These are phyloP conservation scores for Hermodice carunculata DNA, from an alignment of 2,888 invertebrate genomes.

Conservation along the genomic window DNA sequence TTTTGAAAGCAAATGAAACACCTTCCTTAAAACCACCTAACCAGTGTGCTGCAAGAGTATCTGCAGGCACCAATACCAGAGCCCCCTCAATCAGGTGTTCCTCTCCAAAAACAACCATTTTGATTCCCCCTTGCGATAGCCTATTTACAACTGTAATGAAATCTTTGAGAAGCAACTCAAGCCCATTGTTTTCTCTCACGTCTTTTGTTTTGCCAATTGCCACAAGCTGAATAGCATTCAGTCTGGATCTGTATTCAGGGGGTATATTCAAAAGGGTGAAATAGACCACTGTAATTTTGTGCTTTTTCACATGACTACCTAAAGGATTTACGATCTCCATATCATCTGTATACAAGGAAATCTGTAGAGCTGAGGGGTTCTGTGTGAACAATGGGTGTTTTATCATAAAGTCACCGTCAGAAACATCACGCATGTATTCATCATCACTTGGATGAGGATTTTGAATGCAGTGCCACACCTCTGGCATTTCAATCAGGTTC, in stretches of 20 bases:
- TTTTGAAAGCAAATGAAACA: slow-evolving; percentile 23
- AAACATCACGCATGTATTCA: neutral
- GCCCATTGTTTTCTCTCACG: slow-evolving; percentile 3
- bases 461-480: neutral
- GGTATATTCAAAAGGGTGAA: slow-evolving; percentile 25
- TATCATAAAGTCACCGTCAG: slow-evolving; percentile 13
- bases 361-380: slow-evolving; percentile 2
- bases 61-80: slow-evolving; percentile 23
- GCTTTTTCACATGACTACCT: slow-evolving; percentile 16
- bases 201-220: slow-evolving; percentile 14
- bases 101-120: neutral
- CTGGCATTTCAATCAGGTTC: slow-evolving; percentile 4
- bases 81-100: slow-evolving; percentile 17
- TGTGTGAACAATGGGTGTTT: neutral
- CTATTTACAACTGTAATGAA: neutral
- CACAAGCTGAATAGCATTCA: slow-evolving; percentile 26
- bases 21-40: slow-evolving; percentile 30
- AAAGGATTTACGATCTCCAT: slow-evolving; percentile 13
- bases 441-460: neutral
- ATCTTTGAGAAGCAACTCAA: neutral
- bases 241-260: slow-evolving; percentile 23
- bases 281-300: slow-evolving; percentile 29
- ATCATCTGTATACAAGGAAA: slow-evolving; percentile 12
- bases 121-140: neutral
- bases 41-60: slow-evolving; percentile 26